These are phyloP conservation scores for Euglossa dilemma DNA, from an alignment of 1,140 invertebrate species.

Conservation along the genomic window DNA sequence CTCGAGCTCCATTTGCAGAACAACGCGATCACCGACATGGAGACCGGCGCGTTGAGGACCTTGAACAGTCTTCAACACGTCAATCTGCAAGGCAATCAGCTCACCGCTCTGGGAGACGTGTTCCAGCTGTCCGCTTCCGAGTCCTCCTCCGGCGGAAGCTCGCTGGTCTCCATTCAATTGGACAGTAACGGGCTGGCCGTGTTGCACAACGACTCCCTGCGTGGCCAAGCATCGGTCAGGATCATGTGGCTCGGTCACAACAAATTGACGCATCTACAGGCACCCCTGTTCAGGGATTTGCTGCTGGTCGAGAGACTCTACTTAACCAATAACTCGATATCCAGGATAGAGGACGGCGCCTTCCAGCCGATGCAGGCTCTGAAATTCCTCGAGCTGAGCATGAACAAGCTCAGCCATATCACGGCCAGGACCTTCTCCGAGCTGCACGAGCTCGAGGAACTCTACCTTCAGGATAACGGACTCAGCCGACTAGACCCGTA, in stretches of 20 bases:
- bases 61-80: slow-evolving; percentile 93
- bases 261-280: slow-evolving; percentile 88
- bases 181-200: slow-evolving; percentile 89
- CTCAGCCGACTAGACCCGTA: slow-evolving; percentile 84
- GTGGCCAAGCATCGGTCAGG: slow-evolving; percentile 90
- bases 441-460: slow-evolving; percentile 86
- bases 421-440: slow-evolving; percentile 87
- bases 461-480: slow-evolving; percentile 85
- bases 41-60: slow-evolving; percentile 91
- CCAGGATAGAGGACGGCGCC: slow-evolving; percentile 89
- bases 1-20: slow-evolving; percentile 94
- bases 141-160: slow-evolving; percentile 78
- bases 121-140: slow-evolving; percentile 84
- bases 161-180: slow-evolving; percentile 92
- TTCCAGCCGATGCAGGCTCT: slow-evolving; percentile 90
- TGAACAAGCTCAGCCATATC: slow-evolving; percentile 87
- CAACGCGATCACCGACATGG: slow-evolving; percentile 91
- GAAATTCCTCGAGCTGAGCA: slow-evolving; percentile 90
- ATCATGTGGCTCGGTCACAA: slow-evolving; percentile 95
- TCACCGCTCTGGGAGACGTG: slow-evolving; percentile 90
- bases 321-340: slow-evolving; percentile 92
- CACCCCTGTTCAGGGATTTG: slow-evolving; percentile 89
- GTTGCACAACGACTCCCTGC: slow-evolving; percentile 89
- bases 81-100: slow-evolving; percentile 92
- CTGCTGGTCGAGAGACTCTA: slow-evolving; percentile 89